Evolutionary conservation across 2,888 invertebrate species (phyloP).

Genomic region (Idaea straminata): DNA sequence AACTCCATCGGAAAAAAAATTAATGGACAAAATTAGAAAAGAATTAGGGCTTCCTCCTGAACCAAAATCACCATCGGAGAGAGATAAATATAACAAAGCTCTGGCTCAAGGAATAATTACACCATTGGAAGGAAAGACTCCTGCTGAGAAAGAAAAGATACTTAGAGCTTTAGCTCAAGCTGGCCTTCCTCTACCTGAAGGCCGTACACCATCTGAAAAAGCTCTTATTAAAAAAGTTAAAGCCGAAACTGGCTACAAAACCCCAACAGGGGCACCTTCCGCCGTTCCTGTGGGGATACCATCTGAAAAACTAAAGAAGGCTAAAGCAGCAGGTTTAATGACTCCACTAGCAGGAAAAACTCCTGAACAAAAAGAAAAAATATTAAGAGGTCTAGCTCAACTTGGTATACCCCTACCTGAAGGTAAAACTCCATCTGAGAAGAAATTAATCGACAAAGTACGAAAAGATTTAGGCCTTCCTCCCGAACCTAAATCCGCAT

Average conservation of each 20-base stretch:
- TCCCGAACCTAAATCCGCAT: slow-evolving; percentile 27
- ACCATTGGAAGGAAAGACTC: slow-evolving; percentile 36
- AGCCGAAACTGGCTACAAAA: slow-evolving; percentile 11
- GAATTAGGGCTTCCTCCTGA: slow-evolving; percentile 32
- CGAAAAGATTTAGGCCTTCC: slow-evolving; percentile 36
- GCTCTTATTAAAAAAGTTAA: slow-evolving; percentile 26
- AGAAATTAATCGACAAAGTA: slow-evolving; percentile 31
- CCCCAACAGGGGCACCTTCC: background rate
- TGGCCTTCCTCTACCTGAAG: slow-evolving; percentile 30
- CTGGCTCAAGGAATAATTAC: slow-evolving; percentile 31
- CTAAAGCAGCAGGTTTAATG: slow-evolving; percentile 28
- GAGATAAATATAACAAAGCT: slow-evolving; percentile 28
- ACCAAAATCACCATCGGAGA: slow-evolving; percentile 24
- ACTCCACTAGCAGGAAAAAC: slow-evolving; percentile 33
- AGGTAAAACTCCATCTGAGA: slow-evolving; percentile 35
- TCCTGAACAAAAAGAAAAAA: slow-evolving; percentile 32
- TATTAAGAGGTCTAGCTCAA: slow-evolving; percentile 28
- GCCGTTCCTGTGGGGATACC: background rate
- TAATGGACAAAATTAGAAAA: slow-evolving; percentile 28
- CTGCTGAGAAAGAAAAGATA: slow-evolving; percentile 35
- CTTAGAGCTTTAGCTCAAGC: slow-evolving; percentile 20
- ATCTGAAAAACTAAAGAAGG: slow-evolving; percentile 37
- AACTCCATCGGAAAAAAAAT: slow-evolving; percentile 21
- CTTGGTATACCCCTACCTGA: slow-evolving; percentile 36
- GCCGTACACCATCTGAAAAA: slow-evolving; percentile 30